Evolutionary conservation across 2,797 vertebrate species (phyloP).

Genomic region (Pteropus rufus): DNA sequence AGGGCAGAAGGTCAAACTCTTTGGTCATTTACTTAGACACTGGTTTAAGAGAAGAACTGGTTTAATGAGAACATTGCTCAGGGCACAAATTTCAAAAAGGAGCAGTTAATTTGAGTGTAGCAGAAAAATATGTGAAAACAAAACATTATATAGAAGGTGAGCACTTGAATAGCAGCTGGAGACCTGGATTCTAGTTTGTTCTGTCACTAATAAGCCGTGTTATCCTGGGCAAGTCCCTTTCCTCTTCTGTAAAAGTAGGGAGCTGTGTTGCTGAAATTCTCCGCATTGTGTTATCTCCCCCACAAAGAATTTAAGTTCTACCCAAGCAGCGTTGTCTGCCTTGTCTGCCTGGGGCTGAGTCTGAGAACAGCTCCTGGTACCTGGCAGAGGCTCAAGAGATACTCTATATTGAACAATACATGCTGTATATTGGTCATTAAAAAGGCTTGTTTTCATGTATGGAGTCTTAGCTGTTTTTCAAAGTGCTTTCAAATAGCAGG

Average conservation of each 20-base stretch:
- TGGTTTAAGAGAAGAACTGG: background rate
- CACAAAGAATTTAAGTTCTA: background rate
- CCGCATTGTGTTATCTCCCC: background rate
- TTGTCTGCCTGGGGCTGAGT: background rate
- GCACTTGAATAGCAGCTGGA: background rate
- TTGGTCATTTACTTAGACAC: background rate
- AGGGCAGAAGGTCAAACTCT: background rate
- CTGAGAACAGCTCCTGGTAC: background rate
- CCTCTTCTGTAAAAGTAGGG: background rate
- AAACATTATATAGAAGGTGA: background rate
- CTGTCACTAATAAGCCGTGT: background rate
- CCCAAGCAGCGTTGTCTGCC: background rate
- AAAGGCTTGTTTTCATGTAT: background rate
- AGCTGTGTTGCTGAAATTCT: background rate
- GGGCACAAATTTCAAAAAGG: background rate
- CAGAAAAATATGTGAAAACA: background rate
- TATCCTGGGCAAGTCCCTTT: background rate
- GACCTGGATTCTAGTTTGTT: background rate
- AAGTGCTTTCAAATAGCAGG: background rate
- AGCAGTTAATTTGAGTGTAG: background rate
- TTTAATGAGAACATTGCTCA: background rate
- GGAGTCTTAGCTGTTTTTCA: background rate
- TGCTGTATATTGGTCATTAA: background rate
- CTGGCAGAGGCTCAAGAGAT: background rate
- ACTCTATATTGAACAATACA: background rate